Conservation (phyloP, 2,113 vertebrate species). For the Micronisus gabar region DNA sequence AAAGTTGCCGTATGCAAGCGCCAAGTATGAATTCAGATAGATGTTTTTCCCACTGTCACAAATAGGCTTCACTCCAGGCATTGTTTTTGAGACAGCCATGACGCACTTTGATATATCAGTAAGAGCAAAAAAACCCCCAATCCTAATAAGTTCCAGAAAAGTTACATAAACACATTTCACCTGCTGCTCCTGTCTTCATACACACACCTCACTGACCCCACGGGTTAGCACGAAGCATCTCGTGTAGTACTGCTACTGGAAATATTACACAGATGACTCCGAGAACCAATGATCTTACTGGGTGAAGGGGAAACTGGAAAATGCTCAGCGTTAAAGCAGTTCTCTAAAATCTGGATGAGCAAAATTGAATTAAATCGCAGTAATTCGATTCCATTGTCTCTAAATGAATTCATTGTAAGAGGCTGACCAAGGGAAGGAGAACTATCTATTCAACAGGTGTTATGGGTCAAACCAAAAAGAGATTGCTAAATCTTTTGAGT, state of each 20-base stretch:
- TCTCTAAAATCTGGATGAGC: not conserved
- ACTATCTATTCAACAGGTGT: constrained; percentile 18
- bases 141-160: constrained; percentile 28
- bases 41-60: constrained; percentile 41
- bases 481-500: not conserved
- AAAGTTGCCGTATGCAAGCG: not conserved
- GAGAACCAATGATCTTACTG: not conserved
- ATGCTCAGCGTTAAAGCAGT: not conserved
- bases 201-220: not conserved
- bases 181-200: not conserved
- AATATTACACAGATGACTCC: not conserved
- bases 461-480: not conserved
- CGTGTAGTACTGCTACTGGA: not conserved
- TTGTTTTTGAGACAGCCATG: constrained; percentile 51
- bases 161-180: not conserved
- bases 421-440: not conserved
- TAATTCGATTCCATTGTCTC: not conserved
- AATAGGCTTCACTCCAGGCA: constrained; percentile 49
- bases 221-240: not conserved
- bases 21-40: constrained; percentile 35
- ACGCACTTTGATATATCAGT: constrained; percentile 17
- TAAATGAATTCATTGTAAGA: not conserved
- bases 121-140: not conserved
- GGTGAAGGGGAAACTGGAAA: not conserved
- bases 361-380: not conserved